phyloP scores from a whole-genome alignment of 1,140 invertebrate genomes.

The Lasaia peninsularis region DNA sequence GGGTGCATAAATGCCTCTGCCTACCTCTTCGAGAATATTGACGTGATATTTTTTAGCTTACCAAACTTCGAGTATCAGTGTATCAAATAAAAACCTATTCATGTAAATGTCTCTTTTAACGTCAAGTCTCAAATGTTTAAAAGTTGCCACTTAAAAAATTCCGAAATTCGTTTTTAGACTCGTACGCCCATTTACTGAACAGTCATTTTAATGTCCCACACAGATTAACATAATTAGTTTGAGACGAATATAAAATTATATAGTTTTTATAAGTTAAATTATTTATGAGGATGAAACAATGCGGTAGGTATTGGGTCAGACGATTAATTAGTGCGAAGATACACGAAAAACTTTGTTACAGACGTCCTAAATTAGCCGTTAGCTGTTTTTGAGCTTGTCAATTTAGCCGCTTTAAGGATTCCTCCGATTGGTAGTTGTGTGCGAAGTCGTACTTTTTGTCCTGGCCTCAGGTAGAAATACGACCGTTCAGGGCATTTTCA shows the following conservation, averaged over 20 bases:
- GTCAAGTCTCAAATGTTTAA: too few relatives aligned
- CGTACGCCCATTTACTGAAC: not conserved
- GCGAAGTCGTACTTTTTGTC: constrained; percentile 67
- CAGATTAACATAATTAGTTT: constrained; percentile 4
- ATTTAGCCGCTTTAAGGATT: constrained; percentile 58
- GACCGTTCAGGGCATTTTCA: constrained; percentile 67
- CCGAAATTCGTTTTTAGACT: too few relatives aligned
- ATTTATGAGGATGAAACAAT: constrained; percentile 35
- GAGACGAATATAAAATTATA: not conserved
- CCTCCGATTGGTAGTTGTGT: constrained; percentile 55
- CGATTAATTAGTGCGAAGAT: constrained; percentile 50
- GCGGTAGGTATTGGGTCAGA: constrained; percentile 38
- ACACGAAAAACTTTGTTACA: constrained; percentile 61
- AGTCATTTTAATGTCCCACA: not conserved
- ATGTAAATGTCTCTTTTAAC: too few relatives aligned
- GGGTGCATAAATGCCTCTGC: too few relatives aligned
- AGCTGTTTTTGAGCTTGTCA: constrained; percentile 59
- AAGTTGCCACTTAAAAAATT: too few relatives aligned
- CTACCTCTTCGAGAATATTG: too few relatives aligned
- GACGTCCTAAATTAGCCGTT: constrained; percentile 63
- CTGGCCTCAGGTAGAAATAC: constrained; percentile 64
- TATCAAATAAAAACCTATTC: too few relatives aligned
- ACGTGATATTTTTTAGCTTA: too few relatives aligned
- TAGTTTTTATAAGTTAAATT: constrained; percentile 15
- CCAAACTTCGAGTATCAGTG: too few relatives aligned